phyloP scores from a whole-genome alignment of 2,888 invertebrate genomes.

The Caenorhabditis zanzibari region DNA sequence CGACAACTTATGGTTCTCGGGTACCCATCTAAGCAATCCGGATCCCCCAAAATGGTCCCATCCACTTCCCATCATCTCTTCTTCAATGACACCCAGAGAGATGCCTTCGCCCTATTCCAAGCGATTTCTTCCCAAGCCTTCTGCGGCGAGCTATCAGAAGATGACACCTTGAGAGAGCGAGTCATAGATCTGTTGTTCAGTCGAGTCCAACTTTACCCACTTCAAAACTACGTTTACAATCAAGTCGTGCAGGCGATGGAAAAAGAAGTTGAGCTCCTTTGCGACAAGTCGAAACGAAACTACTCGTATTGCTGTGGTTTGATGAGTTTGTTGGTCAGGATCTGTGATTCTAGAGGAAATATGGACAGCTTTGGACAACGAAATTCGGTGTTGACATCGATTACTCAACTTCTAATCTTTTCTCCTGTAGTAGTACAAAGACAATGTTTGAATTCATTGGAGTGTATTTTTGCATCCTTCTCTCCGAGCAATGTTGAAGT shows the following conservation, averaged over 20 bases:
- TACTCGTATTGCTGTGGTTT: conserved; percentile 83
- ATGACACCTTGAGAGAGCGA: conserved; percentile 79
- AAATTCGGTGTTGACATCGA: conserved; percentile 75
- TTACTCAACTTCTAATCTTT: conserved; percentile 81
- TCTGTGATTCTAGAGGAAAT: conserved; percentile 87
- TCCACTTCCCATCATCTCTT: conserved; percentile 84
- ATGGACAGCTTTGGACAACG: conserved; percentile 85
- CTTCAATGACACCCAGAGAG: conserved; percentile 84
- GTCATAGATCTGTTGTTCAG: conserved; percentile 83
- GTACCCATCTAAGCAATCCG: conserved; percentile 30
- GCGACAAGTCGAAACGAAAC: conserved; percentile 79
- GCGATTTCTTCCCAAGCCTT: conserved; percentile 90
- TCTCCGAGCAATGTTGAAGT: conserved; percentile 73
- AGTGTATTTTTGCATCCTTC: conserved; percentile 78
- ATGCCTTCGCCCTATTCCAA: conserved; percentile 87
- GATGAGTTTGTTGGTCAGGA: conserved; percentile 79
- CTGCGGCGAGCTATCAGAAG: conserved; percentile 79
- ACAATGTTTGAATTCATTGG: conserved; percentile 80
- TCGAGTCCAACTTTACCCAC: conserved; percentile 81
- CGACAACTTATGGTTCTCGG: conserved; percentile 70
- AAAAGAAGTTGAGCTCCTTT: conserved; percentile 78
- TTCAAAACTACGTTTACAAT: conserved; percentile 82
- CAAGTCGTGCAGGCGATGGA: conserved; percentile 82
- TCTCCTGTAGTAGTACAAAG: conserved; percentile 81
- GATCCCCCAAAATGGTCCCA: conserved; percentile 63